Evolutionary conservation across 2,113 vertebrate genomes (phyloP).

Genomic region (Leptobrachium leishanense): DNA sequence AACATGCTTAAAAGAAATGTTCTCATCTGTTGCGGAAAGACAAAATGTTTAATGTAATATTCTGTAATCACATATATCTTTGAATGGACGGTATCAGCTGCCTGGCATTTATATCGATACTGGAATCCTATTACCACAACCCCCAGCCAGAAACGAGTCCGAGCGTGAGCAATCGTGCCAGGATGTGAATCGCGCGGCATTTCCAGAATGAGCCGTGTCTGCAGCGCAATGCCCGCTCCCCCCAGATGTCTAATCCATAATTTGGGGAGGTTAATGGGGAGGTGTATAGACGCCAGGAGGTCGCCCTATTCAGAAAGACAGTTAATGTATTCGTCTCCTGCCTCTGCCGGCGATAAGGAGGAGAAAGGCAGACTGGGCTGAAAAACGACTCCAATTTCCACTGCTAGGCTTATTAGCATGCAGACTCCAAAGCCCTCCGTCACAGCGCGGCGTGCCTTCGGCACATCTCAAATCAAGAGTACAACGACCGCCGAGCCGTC

Average conservation of each 20-base stretch:
- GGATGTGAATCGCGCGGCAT: too few relatives aligned
- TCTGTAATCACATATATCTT: too few relatives aligned
- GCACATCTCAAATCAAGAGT: slow-evolving; percentile 39
- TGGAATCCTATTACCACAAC: too few relatives aligned
- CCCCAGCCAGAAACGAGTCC: too few relatives aligned
- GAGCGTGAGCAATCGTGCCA: too few relatives aligned
- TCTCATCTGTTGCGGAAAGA: too few relatives aligned
- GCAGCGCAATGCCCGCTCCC: background rate
- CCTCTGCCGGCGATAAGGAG: slow-evolving; percentile 20
- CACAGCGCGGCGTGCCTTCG: slow-evolving; percentile 26
- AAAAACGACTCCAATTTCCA: slow-evolving; percentile 38
- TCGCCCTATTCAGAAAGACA: background rate
- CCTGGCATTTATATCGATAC: too few relatives aligned
- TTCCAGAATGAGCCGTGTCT: too few relatives aligned
- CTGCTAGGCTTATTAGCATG: slow-evolving; percentile 39
- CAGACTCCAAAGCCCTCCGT: slow-evolving; percentile 30
- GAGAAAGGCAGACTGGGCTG: slow-evolving; percentile 10
- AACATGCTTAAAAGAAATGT: too few relatives aligned
- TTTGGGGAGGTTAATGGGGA: background rate
- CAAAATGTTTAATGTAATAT: too few relatives aligned
- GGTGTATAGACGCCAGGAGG: background rate
- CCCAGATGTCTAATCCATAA: background rate
- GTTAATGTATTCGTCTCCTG: slow-evolving; percentile 30
- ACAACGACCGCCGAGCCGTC: slow-evolving; percentile 25
- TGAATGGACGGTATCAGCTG: too few relatives aligned